Percentiles rank a stretch among this genome's conserved stretches.
Conservation (phyloP, 2,888 invertebrate species). For the Arenicola marina region DNA sequence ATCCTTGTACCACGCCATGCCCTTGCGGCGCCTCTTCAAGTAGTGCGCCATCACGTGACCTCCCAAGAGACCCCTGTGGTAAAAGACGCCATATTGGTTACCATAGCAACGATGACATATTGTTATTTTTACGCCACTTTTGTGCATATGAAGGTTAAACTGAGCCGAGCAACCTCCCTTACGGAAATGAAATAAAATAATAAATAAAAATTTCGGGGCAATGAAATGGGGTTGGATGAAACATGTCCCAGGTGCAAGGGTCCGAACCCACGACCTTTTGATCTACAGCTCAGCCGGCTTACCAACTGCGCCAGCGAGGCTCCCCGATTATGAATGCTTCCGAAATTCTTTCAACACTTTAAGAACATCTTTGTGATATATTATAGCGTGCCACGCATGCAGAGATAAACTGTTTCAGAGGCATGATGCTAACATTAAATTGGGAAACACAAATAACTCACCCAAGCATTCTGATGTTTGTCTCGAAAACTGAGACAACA, state of each 20-base stretch:
- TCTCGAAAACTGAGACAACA: conserved; percentile 96
- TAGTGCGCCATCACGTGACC: conserved; percentile 88
- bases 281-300: too few species aligned
- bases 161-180: not conserved
- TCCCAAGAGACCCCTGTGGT: conserved; percentile 80
- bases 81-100: not conserved
- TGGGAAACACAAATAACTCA: conserved; percentile 62
- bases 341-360: not conserved
- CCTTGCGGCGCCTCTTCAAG: conserved; percentile 71
- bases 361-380: not conserved
- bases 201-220: not conserved
- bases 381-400: too few species aligned
- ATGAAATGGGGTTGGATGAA: too few species aligned
- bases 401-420: too few species aligned
- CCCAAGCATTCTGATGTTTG: conserved; percentile 97
- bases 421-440: too few species aligned
- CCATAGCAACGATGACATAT: not conserved
- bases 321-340: too few species aligned
- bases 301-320: too few species aligned
- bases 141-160: too few species aligned
- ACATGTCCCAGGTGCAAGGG: too few species aligned
- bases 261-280: too few species aligned
- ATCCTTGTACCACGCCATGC: conserved; percentile 68
- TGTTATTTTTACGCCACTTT: too few species aligned
- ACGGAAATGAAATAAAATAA: not conserved